A percentile compares a stretch with the other conserved stretches of the same genome.
Evolutionary conservation across 2,888 invertebrate genomes (phyloP).

Genomic region (Hydrotaea diabolus): DNA sequence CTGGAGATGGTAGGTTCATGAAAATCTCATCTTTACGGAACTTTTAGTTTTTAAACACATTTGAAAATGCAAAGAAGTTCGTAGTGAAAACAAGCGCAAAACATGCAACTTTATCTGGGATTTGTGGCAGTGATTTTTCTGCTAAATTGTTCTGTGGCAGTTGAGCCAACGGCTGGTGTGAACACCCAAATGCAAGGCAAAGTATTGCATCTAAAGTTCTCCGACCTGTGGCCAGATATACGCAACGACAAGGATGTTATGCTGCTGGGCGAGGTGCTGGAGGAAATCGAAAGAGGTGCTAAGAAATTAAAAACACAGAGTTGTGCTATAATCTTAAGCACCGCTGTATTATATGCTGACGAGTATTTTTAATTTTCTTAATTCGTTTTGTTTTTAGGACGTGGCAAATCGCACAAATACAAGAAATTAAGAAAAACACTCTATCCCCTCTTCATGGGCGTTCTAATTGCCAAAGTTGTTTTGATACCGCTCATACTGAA

Average conservation of each 20-base stretch:
- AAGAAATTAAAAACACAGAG: not conserved
- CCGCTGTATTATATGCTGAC: not conserved
- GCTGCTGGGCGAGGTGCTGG: constrained; percentile 49
- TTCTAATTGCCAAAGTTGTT: constrained; percentile 85
- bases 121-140: constrained; percentile 9
- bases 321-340: not conserved
- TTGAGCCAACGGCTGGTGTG: not conserved
- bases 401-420: constrained; percentile 78
- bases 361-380: not conserved
- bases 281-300: constrained; percentile 70
- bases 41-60: constrained; percentile 53
- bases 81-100: not conserved
- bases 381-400: constrained; percentile 69
- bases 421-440: constrained; percentile 83
- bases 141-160: not conserved
- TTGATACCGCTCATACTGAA: constrained; percentile 86
- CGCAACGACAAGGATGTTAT: constrained; percentile 64
- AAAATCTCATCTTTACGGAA: not conserved
- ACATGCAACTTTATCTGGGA: constrained; percentile 13
- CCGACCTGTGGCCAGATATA: constrained; percentile 65
- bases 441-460: constrained; percentile 84
- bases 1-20: not conserved
- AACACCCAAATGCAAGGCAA: not conserved
- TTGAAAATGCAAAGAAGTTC: constrained; percentile 54
- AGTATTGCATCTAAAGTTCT: not conserved